Evolutionary conservation across 2,113 vertebrate species (phyloP), one percentile per base, ranked within the genome.

Genomic region (Sclerurus mexicanus): DNA sequence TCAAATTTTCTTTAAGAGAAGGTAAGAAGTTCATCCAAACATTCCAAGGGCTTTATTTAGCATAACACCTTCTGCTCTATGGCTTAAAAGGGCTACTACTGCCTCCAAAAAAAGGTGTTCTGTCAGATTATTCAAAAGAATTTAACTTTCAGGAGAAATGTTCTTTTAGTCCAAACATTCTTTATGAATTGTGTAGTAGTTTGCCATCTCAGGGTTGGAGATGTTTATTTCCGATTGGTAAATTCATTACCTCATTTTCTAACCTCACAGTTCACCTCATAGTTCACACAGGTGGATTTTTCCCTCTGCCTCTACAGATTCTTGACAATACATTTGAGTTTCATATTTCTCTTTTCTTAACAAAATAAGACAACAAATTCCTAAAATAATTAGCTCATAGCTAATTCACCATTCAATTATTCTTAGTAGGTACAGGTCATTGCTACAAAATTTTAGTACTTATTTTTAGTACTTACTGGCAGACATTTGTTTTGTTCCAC

Each of bases 1-100:
- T 97, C 96, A 97, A 91, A 95, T 96, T 93, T 95, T 93, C 90
- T 96, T 91, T 89, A 93, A 97, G 82, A 94, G 69, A 95, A 92
- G 84, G 86, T 78, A 93, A 79, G 76, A 89, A 97, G 94, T 96
- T 97, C 96, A 97, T 87, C 74, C 64, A 95, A 97, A 94, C 95
- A 87, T 95, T 97, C 71, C 80, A 87, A 83, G 80, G 88, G 86
- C 77, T 96, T 97, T 96, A 96, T 95, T 97, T 95, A 96, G 95
- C 95, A 95, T 95, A 97, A 93, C 91, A 95, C 93, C 94, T 97
- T 87, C 81, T 95, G 88, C 91, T 95, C 91, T 75, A 18, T 79
- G 87, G 88, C 72, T 93, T 95, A 86, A 95, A 94, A 93, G 79
- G 89, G 85, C 52, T 96, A 92, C 95, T 93, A 92, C 69, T 88